Base-by-base conservation (phyloP, 92 coral and sea anemone species). In the Parazoanthus darwini region DNA sequence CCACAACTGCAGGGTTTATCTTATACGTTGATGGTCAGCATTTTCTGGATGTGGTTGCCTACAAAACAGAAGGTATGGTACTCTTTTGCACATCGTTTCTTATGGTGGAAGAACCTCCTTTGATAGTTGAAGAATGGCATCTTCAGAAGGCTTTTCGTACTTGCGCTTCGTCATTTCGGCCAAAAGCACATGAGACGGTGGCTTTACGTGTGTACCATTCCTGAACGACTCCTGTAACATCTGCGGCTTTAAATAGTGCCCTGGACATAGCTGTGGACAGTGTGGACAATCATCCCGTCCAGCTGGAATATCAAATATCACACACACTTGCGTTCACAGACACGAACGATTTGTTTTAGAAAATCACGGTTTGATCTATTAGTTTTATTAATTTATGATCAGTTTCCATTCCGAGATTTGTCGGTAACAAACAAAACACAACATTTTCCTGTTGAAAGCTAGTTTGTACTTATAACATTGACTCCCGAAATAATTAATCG, bases 251-350 rank as follows among this genome's bases (percentile, higher is more conserved):
- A 88, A 78, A 82, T 88, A 88, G 86, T 80, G 86, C 66, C 90
- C 90, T 63, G 79, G 70, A 70, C 86, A 79, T 88, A 50, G 85
- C 54, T 82, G 83, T 76, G 82, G 82, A 79, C 90, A 87, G 26
- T 87, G 85, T 25, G 76, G 83, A 88, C 90, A 88, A 56, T 82
- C 77, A 88, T 88, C 90, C 79, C 44, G 90, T 74, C 87, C 91
- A 89, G 72, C 48, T 29, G 33, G 33, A 29, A 29, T 29, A 29
- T 29, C 33, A 29, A 29, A 29, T 29, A 29, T 29, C 33, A 29
- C 33, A 29, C 33, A 29, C 33, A 29, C 33, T 29, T 29, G 33
- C 33, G 33, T 29, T 29, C 33, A 29, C 33, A 29, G 33, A 29
- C 33, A 29, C 33, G 33, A 29, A 29, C 33, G 33, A 29, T 29